Evolutionary conservation across 1,140 invertebrate species (phyloP), one percentile per base, ranked within the genome.

Genomic region (Eufriesea mexicana): DNA sequence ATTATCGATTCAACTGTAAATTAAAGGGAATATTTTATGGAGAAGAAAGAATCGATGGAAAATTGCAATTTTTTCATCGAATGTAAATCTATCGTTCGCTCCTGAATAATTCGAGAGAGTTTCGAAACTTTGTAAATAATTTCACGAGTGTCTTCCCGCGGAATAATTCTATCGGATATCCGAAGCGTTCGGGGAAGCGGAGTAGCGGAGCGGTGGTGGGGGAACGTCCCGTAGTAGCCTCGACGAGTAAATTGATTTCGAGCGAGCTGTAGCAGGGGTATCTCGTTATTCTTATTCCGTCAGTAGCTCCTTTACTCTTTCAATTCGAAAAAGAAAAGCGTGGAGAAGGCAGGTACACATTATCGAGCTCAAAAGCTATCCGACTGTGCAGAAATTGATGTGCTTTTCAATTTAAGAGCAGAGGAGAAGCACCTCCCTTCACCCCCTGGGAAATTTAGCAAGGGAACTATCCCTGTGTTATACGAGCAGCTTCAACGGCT

Each of bases 401-500:
- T 16, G 51, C 45, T 72, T 72, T 54, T 54, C 70, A 35, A 35
- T 72, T 55, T 72, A 55, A 14, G 20, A 35, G 7, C 2, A 42
- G 28, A 54, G 12, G 2, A 54, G 23, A n/a, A 6, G 16, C 28
- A 20, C 2, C 10, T 28, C 20, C 42, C 42, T 9, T 6, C 70
- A 51, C 68, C 68, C 25, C 68, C 47, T 71, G 68, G 68, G 68
- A 71, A 71, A 71, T 71, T 51, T 25, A 71, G 25, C 68, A 35
- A 49, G 28, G 4, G 51, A 55, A 72, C 10, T 49, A 35, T 54
- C 49, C 51, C 49, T 54, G 25, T 72, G 10, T 68, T 68, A 55
- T 35, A 51, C 68, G 68, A 28, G 12, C 28, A 72, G 20, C 70
- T 72, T 23, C 47, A 23, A 35, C n/a, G 49, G 25, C 18, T 71